Conservation (phyloP, 2,113 vertebrate genomes). For the Corythaixoides concolor region DNA sequence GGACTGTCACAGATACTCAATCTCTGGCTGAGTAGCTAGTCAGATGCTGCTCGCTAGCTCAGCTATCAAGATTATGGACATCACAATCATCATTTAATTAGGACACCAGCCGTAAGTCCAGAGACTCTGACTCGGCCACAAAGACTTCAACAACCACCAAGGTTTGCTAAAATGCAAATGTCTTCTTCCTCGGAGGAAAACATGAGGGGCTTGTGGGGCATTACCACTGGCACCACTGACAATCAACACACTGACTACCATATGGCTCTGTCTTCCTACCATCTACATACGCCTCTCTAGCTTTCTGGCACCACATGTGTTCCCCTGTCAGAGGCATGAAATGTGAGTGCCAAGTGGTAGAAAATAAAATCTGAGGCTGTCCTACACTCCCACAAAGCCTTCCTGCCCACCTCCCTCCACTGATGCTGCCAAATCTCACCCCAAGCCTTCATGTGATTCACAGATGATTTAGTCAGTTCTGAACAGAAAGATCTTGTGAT, state of each 20-base stretch:
- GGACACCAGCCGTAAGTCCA: neutral
- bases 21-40: neutral
- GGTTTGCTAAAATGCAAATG: neutral
- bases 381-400: neutral
- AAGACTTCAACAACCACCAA: neutral
- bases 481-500: neutral
- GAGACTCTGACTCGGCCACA: neutral
- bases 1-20: neutral
- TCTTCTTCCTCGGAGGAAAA: neutral
- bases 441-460: neutral
- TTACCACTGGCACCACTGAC: neutral
- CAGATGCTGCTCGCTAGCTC: neutral
- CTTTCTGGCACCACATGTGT: neutral
- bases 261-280: neutral
- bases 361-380: constrained; percentile 10
- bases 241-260: neutral
- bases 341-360: neutral
- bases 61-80: neutral
- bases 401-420: neutral
- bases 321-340: neutral
- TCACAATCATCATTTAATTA: neutral
- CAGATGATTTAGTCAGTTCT: neutral
- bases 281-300: neutral
- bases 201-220: neutral
- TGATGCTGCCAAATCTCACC: neutral